These are phyloP conservation scores for Zaprionus obscuricornis DNA, from an alignment of 2,888 invertebrate species.

Conservation along the genomic window DNA sequence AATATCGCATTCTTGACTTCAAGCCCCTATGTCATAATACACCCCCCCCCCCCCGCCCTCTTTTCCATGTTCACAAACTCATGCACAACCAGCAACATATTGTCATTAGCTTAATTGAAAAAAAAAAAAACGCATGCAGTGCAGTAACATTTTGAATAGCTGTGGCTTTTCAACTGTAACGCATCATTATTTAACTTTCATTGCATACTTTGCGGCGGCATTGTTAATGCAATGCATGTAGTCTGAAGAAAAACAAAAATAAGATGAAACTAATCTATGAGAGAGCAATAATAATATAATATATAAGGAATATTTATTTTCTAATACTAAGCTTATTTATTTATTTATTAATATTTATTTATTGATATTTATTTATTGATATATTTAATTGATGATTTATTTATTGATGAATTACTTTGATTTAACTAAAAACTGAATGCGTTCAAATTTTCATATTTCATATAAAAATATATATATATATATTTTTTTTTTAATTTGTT, in stretches of 20 bases:
- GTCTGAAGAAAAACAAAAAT: slow-evolving; percentile 56
- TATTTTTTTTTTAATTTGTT: too few species aligned
- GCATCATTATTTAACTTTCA: slow-evolving; percentile 1
- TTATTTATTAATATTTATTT: slow-evolving; percentile 27
- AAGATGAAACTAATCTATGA: slow-evolving; percentile 48
- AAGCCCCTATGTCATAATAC: too few species aligned
- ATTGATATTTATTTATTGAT: slow-evolving; percentile 51
- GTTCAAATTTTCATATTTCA: slow-evolving; percentile 29
- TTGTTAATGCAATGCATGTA: slow-evolving; percentile 51
- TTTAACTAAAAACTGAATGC: slow-evolving; percentile 70
- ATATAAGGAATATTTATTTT: slow-evolving; percentile 64
- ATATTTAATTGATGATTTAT: slow-evolving; percentile 29
- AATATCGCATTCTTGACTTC: slow-evolving; percentile 33
- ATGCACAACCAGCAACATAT: slow-evolving; percentile 5
- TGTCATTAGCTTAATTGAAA: slow-evolving; percentile 57
- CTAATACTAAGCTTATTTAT: slow-evolving; percentile 68
- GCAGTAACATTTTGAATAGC: not conserved
- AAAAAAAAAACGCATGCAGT: not conserved
- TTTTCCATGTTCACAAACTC: slow-evolving; percentile 10
- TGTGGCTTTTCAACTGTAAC: slow-evolving; percentile 34
- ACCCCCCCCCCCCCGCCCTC: not conserved
- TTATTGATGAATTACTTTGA: slow-evolving; percentile 54
- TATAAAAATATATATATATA: too few species aligned
- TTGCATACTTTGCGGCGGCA: slow-evolving; percentile 43
- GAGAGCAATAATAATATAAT: slow-evolving; percentile 51